Conservation (phyloP, 2,113 vertebrate species). For the Callipepla californica region DNA sequence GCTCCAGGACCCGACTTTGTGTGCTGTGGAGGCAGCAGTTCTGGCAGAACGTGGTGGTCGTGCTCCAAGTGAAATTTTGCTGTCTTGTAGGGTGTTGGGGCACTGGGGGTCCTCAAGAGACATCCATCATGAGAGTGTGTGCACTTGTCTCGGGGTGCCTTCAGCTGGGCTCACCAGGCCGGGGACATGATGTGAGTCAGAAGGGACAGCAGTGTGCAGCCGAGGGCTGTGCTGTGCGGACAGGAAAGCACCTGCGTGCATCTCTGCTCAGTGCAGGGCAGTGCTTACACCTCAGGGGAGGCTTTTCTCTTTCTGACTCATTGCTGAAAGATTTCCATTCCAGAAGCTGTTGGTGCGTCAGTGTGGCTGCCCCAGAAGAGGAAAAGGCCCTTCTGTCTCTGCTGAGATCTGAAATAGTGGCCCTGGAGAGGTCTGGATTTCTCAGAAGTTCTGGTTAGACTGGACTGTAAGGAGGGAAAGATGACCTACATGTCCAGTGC, state of each 20-base stretch:
- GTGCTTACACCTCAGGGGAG: neutral
- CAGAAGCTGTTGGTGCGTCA: neutral
- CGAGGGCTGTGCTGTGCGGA: neutral
- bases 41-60: neutral
- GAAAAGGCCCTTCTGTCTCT: neutral
- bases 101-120: neutral
- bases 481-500: neutral
- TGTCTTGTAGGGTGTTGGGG: neutral
- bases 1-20: neutral
- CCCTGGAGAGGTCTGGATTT: neutral
- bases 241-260: neutral
- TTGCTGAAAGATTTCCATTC: neutral
- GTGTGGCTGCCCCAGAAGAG: neutral
- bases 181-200: neutral
- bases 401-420: neutral
- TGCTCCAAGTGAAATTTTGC: neutral
- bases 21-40: neutral
- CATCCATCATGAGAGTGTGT: rapidly evolving
- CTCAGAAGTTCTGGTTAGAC: neutral
- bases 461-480: neutral
- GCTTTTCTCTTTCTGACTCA: neutral
- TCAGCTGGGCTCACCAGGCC: rapidly evolving
- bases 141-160: neutral
- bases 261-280: neutral
- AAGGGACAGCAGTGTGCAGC: rapidly evolving